Evolutionary conservation across 2,113 vertebrate species (phyloP).

Genomic region (Ameiurus melas): DNA sequence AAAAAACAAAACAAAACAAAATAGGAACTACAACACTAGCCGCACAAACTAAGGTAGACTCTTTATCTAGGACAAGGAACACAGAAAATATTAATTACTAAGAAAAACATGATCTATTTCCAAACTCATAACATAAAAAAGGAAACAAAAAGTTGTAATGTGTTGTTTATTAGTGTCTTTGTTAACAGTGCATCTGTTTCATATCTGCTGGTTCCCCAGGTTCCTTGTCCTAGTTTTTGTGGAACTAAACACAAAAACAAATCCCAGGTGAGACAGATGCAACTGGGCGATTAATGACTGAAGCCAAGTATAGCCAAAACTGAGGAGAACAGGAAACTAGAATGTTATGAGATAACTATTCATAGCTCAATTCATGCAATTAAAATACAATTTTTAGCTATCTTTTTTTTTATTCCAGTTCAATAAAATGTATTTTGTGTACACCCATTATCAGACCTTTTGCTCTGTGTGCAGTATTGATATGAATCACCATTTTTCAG

Average conservation of each 20-base stretch:
- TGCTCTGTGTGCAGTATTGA: not conserved
- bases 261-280: not conserved
- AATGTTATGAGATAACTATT: not conserved
- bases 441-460: not conserved
- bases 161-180: not conserved
- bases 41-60: not conserved
- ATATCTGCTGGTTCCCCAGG: not conserved
- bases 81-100: conserved; percentile 2
- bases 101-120: not conserved
- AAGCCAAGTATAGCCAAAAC: not conserved
- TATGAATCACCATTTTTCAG: not conserved
- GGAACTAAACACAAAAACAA: not conserved
- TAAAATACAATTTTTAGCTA: not conserved
- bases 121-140: not conserved
- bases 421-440: not conserved
- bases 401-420: not conserved
- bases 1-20: not conserved
- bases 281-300: not conserved
- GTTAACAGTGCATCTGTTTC: not conserved
- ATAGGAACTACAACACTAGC: not conserved
- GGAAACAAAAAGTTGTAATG: not conserved
- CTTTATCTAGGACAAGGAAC: not conserved
- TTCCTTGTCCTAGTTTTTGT: not conserved
- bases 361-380: not conserved
- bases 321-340: not conserved